Percentiles rank a stretch among this genome's conserved stretches.
Evolutionary conservation across 2,888 invertebrate species (phyloP).

Genomic region (Drosophila monieri): DNA sequence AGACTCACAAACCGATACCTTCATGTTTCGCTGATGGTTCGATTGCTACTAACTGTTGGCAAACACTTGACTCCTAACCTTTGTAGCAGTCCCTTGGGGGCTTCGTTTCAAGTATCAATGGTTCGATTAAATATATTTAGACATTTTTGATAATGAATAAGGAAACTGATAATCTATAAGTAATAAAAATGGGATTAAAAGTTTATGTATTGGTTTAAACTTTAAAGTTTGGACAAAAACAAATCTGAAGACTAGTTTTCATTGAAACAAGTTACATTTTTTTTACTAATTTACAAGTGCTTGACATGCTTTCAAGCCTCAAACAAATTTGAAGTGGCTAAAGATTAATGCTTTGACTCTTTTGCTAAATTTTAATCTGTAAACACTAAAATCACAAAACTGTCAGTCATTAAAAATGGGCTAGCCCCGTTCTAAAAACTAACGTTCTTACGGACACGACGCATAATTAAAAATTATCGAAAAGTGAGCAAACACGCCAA

Average conservation of each 20-base stretch:
- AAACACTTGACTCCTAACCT: slow-evolving; percentile 13
- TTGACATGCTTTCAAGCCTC: too few relatives aligned
- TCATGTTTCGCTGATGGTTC: slow-evolving; percentile 11
- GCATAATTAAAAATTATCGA: slow-evolving; percentile 20
- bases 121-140: slow-evolving; percentile 24
- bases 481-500: neutral
- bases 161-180: slow-evolving; percentile 3
- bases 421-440: neutral
- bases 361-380: neutral
- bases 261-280: neutral
- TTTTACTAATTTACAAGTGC: too few relatives aligned
- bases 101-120: slow-evolving; percentile 24
- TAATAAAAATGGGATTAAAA: neutral
- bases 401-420: neutral
- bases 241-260: neutral
- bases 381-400: slow-evolving; percentile 3
- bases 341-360: neutral
- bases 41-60: slow-evolving; percentile 20
- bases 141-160: slow-evolving; percentile 12
- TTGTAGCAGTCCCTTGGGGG: slow-evolving; percentile 16
- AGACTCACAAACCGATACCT: neutral
- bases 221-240: neutral
- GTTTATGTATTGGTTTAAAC: too few relatives aligned
- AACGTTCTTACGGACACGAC: slow-evolving; percentile 1
- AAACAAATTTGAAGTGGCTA: neutral